A percentile compares a stretch with the other conserved stretches of the same genome.
Conservation (phyloP, 2,888 invertebrate genomes). For the Drosophila ezoana region DNA sequence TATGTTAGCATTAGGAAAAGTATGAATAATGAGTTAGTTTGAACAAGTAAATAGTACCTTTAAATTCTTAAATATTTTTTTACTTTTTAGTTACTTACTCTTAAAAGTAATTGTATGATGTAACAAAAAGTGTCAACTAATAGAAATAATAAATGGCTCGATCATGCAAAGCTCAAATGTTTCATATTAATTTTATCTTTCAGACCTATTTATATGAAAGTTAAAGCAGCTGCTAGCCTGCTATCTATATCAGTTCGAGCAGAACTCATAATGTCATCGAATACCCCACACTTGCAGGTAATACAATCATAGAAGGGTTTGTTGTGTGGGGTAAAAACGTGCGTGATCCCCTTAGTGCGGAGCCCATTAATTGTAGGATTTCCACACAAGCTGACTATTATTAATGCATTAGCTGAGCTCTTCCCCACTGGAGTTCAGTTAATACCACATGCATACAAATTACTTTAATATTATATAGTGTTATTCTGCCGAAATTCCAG, state of each 20-base stretch:
- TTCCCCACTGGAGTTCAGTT: conserved; percentile 5
- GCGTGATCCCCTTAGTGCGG: conserved; percentile 2
- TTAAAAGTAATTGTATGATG: too few relatives aligned
- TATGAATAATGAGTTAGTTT: too few relatives aligned
- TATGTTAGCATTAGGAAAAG: too few relatives aligned
- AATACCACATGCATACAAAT: conserved; percentile 7
- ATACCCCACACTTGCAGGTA: neutral
- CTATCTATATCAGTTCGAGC: conserved; percentile 2
- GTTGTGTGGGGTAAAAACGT: neutral
- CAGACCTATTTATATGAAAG: too few relatives aligned
- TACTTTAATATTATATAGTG: conserved; percentile 8
- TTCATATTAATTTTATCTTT: too few relatives aligned
- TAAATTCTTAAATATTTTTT: too few relatives aligned
- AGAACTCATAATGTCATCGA: conserved; percentile 6
- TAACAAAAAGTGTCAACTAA: too few relatives aligned
- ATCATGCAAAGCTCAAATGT: too few relatives aligned
- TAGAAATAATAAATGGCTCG: too few relatives aligned
- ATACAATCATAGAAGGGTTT: neutral
- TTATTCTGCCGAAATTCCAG: neutral
- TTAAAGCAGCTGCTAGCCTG: conserved; percentile 1
- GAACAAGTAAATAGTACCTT: too few relatives aligned
- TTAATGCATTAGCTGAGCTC: conserved; percentile 30
- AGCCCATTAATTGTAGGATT: conserved; percentile 22
- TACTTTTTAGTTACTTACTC: too few relatives aligned
- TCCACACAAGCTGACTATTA: conserved; percentile 21